These are phyloP conservation scores for Atta colombica DNA, from an alignment of 1,140 invertebrate species.

Conservation along the genomic window DNA sequence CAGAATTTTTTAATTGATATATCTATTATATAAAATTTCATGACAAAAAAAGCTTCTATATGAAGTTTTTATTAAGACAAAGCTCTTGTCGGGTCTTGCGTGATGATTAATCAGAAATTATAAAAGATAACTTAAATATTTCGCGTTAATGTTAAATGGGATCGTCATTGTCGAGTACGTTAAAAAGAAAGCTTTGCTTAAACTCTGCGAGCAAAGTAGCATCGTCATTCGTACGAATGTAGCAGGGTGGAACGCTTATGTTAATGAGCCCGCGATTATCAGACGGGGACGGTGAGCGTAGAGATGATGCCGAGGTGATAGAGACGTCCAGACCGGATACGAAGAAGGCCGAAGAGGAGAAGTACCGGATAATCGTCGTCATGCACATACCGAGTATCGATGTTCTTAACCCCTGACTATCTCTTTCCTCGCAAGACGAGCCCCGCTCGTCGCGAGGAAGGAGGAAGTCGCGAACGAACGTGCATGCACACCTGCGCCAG, in stretches of 20 bases:
- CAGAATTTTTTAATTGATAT: no score
- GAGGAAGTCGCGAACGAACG: conserved; percentile 78
- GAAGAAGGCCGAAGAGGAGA: conserved; percentile 73
- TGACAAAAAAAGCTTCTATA: neutral
- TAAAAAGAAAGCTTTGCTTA: neutral
- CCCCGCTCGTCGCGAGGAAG: conserved; percentile 24
- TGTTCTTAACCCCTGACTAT: conserved; percentile 48
- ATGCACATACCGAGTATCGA: conserved; percentile 49
- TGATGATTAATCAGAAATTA: conserved; percentile 3
- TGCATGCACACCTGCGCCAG: conserved; percentile 77
- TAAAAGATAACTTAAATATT: neutral
- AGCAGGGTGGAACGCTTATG: conserved; percentile 76
- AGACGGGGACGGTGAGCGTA: conserved; percentile 69
- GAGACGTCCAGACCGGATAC: conserved; percentile 77
- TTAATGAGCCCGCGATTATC: conserved; percentile 75
- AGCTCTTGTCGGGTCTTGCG: neutral
- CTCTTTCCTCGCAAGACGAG: conserved; percentile 5
- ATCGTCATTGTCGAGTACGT: neutral
- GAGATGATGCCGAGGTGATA: conserved; percentile 74
- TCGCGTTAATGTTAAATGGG: conserved; percentile 21
- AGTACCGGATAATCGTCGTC: conserved; percentile 73
- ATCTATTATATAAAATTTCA: neutral
- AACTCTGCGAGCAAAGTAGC: conserved; percentile 47
- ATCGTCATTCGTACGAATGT: conserved; percentile 71
- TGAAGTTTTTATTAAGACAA: neutral